phyloP scores from a whole-genome alignment of 2,113 vertebrate species.

The Vidua macroura region DNA sequence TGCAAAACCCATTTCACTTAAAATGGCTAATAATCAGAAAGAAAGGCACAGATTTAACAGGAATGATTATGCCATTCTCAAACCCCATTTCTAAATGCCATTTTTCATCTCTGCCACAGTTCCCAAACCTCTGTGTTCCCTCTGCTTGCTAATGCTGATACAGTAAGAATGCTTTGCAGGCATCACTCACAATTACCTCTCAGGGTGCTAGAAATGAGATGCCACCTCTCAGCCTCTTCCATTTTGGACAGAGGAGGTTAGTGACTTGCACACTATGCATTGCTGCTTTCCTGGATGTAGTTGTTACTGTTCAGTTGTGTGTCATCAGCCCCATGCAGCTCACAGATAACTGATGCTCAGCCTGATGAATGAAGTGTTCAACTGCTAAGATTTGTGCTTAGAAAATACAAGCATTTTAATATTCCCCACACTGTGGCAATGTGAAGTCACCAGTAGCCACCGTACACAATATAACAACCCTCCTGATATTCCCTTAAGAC shows the following conservation, averaged over 20 bases:
- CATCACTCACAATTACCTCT: not conserved
- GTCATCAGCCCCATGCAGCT: not conserved
- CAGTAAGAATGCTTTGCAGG: not conserved
- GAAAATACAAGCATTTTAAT: not conserved
- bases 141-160: not conserved
- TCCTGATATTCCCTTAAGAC: not conserved
- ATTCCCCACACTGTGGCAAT: not conserved
- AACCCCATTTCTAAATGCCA: constrained; percentile 56
- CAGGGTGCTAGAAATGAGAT: not conserved
- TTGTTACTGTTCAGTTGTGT: not conserved
- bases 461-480: not conserved
- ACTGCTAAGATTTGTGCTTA: not conserved
- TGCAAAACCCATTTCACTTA: constrained; percentile 71
- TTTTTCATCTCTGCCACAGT: not conserved
- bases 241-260: not conserved
- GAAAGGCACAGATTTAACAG: constrained; percentile 57
- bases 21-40: constrained; percentile 75
- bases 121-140: not conserved
- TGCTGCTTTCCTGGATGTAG: not conserved
- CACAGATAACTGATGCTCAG: not conserved
- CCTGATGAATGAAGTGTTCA: not conserved
- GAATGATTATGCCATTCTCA: constrained; percentile 29
- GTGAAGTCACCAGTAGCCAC: not conserved
- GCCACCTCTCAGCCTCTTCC: not conserved
- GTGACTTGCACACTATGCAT: fast-evolving